These are phyloP conservation scores for Romanogobio albipinnatus DNA, from an alignment of 2,113 vertebrate species.

Conservation along the genomic window DNA sequence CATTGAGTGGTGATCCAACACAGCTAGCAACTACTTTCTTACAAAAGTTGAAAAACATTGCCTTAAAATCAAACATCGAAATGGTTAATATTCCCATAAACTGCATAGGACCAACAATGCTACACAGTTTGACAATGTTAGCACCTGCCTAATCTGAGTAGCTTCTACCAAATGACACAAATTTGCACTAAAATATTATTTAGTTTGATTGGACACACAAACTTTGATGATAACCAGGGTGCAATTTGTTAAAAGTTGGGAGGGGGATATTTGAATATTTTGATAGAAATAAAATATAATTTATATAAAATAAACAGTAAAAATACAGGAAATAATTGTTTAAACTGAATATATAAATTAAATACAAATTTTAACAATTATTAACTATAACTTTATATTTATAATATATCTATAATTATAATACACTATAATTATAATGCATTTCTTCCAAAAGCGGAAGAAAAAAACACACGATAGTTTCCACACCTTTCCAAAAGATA, in stretches of 20 bases:
- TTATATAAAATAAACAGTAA: background rate
- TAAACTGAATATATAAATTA: no score
- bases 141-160: background rate
- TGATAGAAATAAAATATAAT: background rate
- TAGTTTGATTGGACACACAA: background rate
- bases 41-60: background rate
- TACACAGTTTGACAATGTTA: no score
- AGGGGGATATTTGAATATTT: background rate
- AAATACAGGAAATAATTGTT: no score
- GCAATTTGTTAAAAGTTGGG: background rate
- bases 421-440: background rate
- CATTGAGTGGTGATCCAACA: background rate
- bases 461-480: background rate
- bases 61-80: background rate
- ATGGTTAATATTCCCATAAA: background rate
- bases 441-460: background rate
- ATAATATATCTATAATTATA: background rate
- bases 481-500: background rate
- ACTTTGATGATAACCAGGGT: background rate
- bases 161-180: background rate
- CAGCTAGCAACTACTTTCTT: background rate
- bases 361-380: background rate
- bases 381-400: background rate
- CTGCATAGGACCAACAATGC: background rate
- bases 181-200: background rate